A percentile compares a stretch with the other conserved stretches of the same genome.
Evolutionary conservation across 2,113 vertebrate genomes (phyloP).

Genomic region (Macquaria ambigua): DNA sequence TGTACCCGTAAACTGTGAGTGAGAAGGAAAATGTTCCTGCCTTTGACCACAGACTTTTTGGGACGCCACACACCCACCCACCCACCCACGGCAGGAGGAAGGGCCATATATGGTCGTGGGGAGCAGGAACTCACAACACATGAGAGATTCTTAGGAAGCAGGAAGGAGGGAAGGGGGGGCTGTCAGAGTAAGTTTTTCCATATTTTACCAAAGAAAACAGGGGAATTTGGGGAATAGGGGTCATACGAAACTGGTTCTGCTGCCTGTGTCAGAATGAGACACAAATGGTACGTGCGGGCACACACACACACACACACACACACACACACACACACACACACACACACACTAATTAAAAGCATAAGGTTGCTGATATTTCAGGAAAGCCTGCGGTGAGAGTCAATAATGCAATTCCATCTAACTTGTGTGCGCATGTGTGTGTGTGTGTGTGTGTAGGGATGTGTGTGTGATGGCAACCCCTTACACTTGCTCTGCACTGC

Average conservation of each 20-base stretch:
- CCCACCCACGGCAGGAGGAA: slow-evolving; percentile 64
- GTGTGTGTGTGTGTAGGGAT: slow-evolving; percentile 21
- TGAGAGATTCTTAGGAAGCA: slow-evolving; percentile 64
- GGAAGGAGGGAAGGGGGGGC: slow-evolving; percentile 54
- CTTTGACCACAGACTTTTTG: slow-evolving; percentile 68
- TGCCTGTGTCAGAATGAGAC: slow-evolving; percentile 63
- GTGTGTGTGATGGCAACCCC: slow-evolving; percentile 31
- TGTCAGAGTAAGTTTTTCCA: slow-evolving; percentile 74
- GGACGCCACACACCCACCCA: slow-evolving; percentile 63
- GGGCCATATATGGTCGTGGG: slow-evolving; percentile 67
- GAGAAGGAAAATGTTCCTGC: slow-evolving; percentile 67
- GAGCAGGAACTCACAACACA: slow-evolving; percentile 57
- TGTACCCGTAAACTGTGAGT: slow-evolving; percentile 52
- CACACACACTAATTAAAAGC: slow-evolving; percentile 74
- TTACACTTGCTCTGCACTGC: slow-evolving; percentile 41
- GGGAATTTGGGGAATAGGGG: slow-evolving; percentile 59
- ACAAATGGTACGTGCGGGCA: slow-evolving; percentile 50
- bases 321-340: slow-evolving; percentile 37
- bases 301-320: slow-evolving; percentile 23
- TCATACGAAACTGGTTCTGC: slow-evolving; percentile 57
- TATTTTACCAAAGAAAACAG: slow-evolving; percentile 76
- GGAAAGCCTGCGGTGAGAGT: slow-evolving; percentile 68
- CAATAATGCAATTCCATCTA: slow-evolving; percentile 69
- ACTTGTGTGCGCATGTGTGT: slow-evolving; percentile 29
- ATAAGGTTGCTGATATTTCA: slow-evolving; percentile 79